phyloP scores from a whole-genome alignment of 2,888 invertebrate genomes.

The Nysson spinosus region DNA sequence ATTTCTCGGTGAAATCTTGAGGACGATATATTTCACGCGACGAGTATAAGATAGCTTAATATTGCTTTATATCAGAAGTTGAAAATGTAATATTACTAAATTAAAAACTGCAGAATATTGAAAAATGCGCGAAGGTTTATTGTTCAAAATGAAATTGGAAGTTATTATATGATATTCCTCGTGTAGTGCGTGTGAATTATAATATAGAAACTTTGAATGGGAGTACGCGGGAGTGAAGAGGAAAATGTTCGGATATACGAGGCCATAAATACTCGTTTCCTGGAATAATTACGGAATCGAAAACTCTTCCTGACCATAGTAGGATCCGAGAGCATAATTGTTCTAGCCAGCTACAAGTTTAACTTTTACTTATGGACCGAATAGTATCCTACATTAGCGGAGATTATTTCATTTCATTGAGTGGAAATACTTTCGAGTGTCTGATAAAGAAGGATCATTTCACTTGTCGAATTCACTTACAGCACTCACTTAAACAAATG shows the following conservation, averaged over 20 bases:
- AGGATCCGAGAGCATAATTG: constrained; percentile 11
- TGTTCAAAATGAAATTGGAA: too few species aligned
- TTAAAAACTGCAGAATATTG: neutral
- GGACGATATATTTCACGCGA: too few species aligned
- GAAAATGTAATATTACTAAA: too few species aligned
- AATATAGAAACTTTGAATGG: neutral
- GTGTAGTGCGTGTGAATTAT: constrained; percentile 7
- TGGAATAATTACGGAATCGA: constrained; percentile 35
- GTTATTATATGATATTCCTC: neutral
- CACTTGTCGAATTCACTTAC: too few species aligned
- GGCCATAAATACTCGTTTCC: constrained; percentile 18
- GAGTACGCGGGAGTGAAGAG: constrained; percentile 8
- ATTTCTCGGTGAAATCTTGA: too few species aligned
- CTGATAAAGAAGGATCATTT: too few species aligned
- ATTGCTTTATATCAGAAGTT: too few species aligned
- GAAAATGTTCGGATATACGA: neutral
- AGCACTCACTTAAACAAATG: too few species aligned
- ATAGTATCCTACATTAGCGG: constrained; percentile 21
- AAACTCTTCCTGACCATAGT: constrained; percentile 1
- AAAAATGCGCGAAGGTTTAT: too few species aligned
- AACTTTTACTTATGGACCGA: constrained; percentile 44
- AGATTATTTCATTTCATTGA: constrained; percentile 30
- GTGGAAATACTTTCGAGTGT: constrained; percentile 15
- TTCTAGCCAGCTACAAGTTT: constrained; percentile 7
- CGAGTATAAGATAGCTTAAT: too few species aligned